phyloP scores from a whole-genome alignment of 2,888 invertebrate genomes.

The Lydus trimaculatus region DNA sequence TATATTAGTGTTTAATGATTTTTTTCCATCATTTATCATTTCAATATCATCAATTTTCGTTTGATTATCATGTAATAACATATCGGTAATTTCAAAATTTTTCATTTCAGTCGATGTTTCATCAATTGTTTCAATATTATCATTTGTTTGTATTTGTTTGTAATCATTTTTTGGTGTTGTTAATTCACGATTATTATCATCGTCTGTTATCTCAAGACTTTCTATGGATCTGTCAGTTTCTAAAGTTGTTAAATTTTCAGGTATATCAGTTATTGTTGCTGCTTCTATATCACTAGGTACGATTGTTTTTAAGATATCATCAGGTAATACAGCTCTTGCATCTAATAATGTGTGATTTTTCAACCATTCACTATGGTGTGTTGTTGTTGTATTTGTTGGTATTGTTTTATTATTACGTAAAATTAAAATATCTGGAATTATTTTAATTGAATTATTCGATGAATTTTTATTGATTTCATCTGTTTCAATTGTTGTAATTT shows the following conservation, averaged over 20 bases:
- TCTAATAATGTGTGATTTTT: slow-evolving; percentile 46
- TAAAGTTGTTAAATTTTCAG: slow-evolving; percentile 13
- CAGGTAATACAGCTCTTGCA: slow-evolving; percentile 45
- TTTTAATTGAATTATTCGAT: neutral
- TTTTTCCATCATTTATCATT: slow-evolving; percentile 42
- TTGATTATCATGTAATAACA: slow-evolving; percentile 54
- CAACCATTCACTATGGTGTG: slow-evolving; percentile 53
- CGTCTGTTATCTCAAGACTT: slow-evolving; percentile 44
- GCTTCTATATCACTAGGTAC: slow-evolving; percentile 44
- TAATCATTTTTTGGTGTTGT: slow-evolving; percentile 47
- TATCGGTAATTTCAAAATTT: slow-evolving; percentile 49
- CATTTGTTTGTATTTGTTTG: slow-evolving; percentile 43
- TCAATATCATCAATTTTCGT: slow-evolving; percentile 56
- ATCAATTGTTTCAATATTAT: slow-evolving; percentile 47
- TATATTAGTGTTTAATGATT: neutral
- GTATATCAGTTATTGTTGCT: slow-evolving; percentile 16
- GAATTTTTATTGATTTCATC: neutral
- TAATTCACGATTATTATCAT: slow-evolving; percentile 50
- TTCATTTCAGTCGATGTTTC: slow-evolving; percentile 28
- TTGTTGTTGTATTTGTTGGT: slow-evolving; percentile 39
- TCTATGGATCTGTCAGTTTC: slow-evolving; percentile 39
- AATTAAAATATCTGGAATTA: neutral
- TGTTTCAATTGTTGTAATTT: neutral
- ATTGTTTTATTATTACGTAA: slow-evolving; percentile 45
- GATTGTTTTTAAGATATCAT: slow-evolving; percentile 43